Evolutionary conservation across 2,113 vertebrate genomes (phyloP).

Genomic region (Ailurus styani): DNA sequence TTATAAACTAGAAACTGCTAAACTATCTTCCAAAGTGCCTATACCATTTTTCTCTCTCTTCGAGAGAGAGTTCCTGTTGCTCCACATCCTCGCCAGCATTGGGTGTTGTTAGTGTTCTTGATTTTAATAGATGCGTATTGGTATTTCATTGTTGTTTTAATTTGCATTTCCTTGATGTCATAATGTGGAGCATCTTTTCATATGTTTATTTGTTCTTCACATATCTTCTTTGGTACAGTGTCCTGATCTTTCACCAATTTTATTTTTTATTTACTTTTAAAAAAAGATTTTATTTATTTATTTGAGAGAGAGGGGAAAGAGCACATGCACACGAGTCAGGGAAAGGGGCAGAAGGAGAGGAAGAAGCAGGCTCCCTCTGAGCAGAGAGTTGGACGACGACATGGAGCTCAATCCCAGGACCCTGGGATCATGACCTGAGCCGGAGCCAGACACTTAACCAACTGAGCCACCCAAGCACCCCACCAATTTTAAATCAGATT

Average conservation of each 20-base stretch:
- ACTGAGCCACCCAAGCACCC: too few species aligned
- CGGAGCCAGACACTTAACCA: neutral
- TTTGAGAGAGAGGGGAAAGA: neutral
- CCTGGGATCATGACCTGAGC: neutral
- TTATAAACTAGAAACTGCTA: neutral
- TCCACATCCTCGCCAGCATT: neutral
- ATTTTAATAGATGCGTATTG: neutral
- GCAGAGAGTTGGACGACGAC: fast-evolving
- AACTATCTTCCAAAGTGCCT: neutral
- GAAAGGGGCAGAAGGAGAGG: neutral
- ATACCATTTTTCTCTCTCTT: neutral
- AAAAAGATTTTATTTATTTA: neutral
- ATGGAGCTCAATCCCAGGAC: neutral
- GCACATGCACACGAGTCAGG: too few species aligned
- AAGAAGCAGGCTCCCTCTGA: neutral
- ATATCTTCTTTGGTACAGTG: neutral
- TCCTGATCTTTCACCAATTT: neutral
- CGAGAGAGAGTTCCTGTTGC: neutral
- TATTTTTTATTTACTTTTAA: neutral
- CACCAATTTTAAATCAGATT: neutral
- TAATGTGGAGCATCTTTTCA: neutral
- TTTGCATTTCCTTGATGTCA: neutral
- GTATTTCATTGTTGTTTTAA: neutral
- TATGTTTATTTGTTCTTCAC: neutral
- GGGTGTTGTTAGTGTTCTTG: neutral